A percentile compares a stretch with the other conserved stretches of the same genome.
phyloP scores from a whole-genome alignment of 2,113 vertebrate species.

The Cochlearius cochlearius region DNA sequence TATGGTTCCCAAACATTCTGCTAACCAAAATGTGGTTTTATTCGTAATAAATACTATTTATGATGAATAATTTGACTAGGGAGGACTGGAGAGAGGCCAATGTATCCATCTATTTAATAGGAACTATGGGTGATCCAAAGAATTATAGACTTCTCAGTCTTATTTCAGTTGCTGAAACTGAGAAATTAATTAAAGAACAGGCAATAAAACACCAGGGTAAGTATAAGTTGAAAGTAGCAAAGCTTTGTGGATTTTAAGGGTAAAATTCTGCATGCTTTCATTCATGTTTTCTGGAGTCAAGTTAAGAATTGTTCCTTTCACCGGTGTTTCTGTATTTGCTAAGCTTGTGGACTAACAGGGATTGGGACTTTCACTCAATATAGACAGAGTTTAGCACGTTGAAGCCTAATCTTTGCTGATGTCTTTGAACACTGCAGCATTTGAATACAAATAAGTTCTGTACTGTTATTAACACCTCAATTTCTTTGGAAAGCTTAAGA shows the following conservation, averaged over 20 bases:
- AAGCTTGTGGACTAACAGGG: neutral
- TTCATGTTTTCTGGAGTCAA: neutral
- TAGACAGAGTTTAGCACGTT: neutral
- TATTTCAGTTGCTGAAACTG: constrained; percentile 16
- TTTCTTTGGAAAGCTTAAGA: constrained; percentile 8
- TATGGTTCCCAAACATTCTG: constrained; percentile 13
- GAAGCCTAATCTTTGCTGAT: neutral
- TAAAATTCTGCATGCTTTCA: neutral
- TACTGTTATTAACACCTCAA: neutral
- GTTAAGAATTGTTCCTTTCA: neutral
- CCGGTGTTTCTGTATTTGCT: neutral
- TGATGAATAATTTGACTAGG: constrained; percentile 44
- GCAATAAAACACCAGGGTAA: neutral
- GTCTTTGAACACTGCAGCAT: neutral
- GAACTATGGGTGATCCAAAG: constrained; percentile 21
- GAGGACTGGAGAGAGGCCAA: constrained; percentile 50
- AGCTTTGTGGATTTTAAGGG: neutral
- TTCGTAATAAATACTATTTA: constrained; percentile 43
- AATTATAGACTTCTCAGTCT: neutral
- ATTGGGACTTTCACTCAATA: neutral
- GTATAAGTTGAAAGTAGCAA: neutral
- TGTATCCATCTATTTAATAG: constrained; percentile 55
- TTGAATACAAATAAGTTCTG: neutral
- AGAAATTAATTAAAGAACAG: constrained; percentile 21
- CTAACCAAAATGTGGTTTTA: constrained; percentile 39